Evolutionary conservation across 2,113 vertebrate species (phyloP).

Genomic region (Mystacornis crossleyi): DNA sequence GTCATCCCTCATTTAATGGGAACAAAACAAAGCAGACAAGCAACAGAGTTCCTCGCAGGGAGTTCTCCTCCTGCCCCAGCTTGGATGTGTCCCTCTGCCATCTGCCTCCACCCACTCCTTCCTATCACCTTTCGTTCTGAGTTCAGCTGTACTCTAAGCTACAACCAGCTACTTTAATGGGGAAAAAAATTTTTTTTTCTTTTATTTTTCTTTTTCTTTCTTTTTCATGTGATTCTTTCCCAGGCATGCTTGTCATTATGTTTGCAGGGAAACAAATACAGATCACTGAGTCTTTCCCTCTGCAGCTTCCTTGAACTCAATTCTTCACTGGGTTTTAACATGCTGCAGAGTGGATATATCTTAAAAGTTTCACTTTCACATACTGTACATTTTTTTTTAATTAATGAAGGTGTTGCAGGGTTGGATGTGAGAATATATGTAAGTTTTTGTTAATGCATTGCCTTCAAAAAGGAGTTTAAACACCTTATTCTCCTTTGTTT

Average conservation of each 20-base stretch:
- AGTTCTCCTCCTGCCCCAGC: neutral
- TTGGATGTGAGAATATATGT: neutral
- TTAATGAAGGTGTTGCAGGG: neutral
- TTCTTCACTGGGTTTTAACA: neutral
- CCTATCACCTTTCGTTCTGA: neutral
- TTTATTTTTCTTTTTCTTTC: no score
- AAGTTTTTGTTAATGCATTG: neutral
- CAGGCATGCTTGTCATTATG: neutral
- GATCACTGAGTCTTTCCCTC: neutral
- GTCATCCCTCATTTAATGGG: neutral
- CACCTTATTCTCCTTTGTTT: neutral
- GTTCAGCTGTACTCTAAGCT: neutral
- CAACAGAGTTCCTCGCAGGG: neutral
- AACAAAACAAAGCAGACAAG: neutral
- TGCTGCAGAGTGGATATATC: accelerated
- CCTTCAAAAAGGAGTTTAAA: neutral
- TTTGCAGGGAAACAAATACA: neutral
- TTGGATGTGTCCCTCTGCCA: neutral
- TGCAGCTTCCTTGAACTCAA: neutral
- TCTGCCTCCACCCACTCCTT: neutral
- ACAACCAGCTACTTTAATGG: neutral
- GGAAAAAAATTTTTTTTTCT: neutral
- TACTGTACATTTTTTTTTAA: neutral
- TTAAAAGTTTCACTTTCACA: neutral
- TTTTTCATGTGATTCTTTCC: neutral